phyloP scores from a whole-genome alignment of 2,113 vertebrate species.

The Chlamydotis undulata region DNA sequence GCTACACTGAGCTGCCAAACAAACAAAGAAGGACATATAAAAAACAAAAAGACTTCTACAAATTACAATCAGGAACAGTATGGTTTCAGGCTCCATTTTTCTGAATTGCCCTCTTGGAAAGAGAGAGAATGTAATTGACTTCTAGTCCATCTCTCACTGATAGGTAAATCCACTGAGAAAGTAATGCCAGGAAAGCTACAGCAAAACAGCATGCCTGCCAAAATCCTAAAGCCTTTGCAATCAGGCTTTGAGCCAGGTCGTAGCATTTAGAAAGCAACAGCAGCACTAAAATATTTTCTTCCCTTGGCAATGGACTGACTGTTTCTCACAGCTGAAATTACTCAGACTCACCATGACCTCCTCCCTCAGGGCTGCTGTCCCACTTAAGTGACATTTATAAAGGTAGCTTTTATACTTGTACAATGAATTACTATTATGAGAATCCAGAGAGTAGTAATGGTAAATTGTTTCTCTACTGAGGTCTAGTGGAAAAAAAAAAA shows the following conservation, averaged over 20 bases:
- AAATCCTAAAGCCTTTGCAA: not conserved
- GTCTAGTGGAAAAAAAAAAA: not conserved
- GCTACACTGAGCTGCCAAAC: not conserved
- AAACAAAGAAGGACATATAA: not conserved
- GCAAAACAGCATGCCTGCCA: not conserved
- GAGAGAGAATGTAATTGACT: not conserved
- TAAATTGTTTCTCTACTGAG: not conserved
- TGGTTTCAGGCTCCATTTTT: not conserved
- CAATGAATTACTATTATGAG: not conserved
- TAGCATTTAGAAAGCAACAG: not conserved
- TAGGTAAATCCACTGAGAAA: not conserved
- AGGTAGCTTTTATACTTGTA: not conserved
- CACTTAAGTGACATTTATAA: constrained; percentile 1
- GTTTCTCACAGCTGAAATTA: not conserved
- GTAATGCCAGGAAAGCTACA: not conserved
- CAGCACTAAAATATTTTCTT: not conserved
- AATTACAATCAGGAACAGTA: not conserved
- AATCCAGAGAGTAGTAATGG: not conserved
- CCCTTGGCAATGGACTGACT: not conserved
- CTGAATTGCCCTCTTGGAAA: not conserved
- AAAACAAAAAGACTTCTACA: not conserved
- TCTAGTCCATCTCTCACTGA: not conserved
- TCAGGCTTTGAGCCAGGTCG: not conserved
- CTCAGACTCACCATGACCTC: not conserved
- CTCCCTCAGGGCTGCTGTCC: not conserved